Base-by-base conservation (phyloP, 1,140 invertebrate species). In the Macrobrachium rosenbergii region DNA sequence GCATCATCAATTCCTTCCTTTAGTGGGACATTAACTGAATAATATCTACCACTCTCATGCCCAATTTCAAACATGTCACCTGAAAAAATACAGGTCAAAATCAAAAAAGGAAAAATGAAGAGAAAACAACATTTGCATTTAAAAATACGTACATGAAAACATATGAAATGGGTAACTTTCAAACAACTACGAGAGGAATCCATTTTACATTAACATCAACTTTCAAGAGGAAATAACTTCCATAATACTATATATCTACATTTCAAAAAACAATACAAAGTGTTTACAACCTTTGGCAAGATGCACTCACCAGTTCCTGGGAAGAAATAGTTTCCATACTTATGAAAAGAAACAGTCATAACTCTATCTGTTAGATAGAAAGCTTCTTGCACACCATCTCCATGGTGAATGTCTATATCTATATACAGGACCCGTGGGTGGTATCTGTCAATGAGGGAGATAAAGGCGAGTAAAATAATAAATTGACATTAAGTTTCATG, bases 341-440 rank as follows among this genome's bases (percentile, higher is more conserved):
- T 99, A 91, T 99, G 99, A 92, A 99, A 99, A 23, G 98, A 99
- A 2, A 99, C 98, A 0, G 99, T 99, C 99, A 99, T 99, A 0
- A 99, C 99, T 75, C 99, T 93, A 92, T 99, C 99, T 0, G 98
- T 99, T 1, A 99, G 93, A 91, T 99, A 99, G 93, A 99, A 99
- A 0, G 99, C 99, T 93, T 99, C 99, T 92, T 99, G 98, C 0
- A 99, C 99, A 1, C 99, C 99, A 93, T 99, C 99, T 0, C 99
- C 99, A 92, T 99, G 99, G 92, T 99, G 99, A 12, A 99, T 99
- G 91, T 99, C 99, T 90, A 99, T 99, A 91, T 99, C 99, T 86
- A 99, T 99, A 91, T 99, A 99, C 17, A 99, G 92, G 16, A 99
- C 99, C 89, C 99, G 93, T 1, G 97, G 95, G 92, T 99, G 96